Conservation (phyloP, 2,888 invertebrate species). For the Melanargia galathea region DNA sequence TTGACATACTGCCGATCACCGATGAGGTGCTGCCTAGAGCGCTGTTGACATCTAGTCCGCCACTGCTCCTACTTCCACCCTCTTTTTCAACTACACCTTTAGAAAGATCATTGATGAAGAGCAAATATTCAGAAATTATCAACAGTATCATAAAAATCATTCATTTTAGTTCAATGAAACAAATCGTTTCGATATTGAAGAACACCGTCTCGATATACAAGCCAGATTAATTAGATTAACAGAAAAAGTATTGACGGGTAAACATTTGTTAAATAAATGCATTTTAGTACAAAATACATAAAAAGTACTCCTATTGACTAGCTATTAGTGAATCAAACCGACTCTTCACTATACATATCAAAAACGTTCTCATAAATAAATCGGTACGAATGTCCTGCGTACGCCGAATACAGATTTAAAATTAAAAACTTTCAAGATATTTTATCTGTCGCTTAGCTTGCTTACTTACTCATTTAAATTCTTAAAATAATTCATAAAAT, state of each 20-base stretch:
- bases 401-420: not conserved
- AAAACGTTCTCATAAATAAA: not conserved
- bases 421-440: not conserved
- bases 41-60: no score
- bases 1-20: no score
- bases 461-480: not conserved
- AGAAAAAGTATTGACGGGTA: not conserved
- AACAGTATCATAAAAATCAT: no score
- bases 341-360: not conserved
- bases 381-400: not conserved
- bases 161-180: no score
- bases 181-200: no score
- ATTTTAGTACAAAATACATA: constrained; percentile 27
- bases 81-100: no score
- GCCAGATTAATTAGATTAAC: no score
- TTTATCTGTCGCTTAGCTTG: no score
- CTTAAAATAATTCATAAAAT: not conserved
- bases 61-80: no score
- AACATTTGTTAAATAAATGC: constrained; percentile 2
- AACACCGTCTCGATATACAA: not conserved
- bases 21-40: no score
- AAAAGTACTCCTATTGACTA: constrained; percentile 30
- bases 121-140: no score
- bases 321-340: constrained; percentile 17
- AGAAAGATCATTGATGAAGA: no score